Evolutionary conservation across 1,140 invertebrate species (phyloP).

Genomic region (Solen grandis): DNA sequence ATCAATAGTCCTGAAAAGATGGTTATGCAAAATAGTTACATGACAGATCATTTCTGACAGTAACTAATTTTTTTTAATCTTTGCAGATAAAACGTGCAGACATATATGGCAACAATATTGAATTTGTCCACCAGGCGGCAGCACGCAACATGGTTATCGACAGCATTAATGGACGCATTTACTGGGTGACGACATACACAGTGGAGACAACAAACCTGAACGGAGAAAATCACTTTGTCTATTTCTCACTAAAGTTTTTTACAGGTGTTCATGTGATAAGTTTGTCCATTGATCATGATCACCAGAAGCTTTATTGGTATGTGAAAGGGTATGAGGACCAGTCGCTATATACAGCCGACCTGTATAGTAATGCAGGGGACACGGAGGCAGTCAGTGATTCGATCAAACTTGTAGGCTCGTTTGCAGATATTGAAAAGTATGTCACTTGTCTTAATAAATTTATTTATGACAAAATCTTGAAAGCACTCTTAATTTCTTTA

Average conservation of each 20-base stretch:
- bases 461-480: no score
- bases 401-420: slow-evolving; percentile 50
- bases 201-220: slow-evolving; percentile 90
- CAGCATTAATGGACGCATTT: slow-evolving; percentile 89
- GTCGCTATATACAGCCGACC: slow-evolving; percentile 63
- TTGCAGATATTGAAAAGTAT: slow-evolving; percentile 68
- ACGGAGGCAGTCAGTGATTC: slow-evolving; percentile 30
- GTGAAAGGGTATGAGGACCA: slow-evolving; percentile 63
- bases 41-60: no score
- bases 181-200: slow-evolving; percentile 92
- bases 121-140: slow-evolving; percentile 89
- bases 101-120: slow-evolving; percentile 86
- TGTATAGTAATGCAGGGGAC: slow-evolving; percentile 45
- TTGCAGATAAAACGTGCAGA: slow-evolving; percentile 86
- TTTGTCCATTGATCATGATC: slow-evolving; percentile 86
- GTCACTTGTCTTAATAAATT: slow-evolving; percentile 9
- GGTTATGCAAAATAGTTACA: no score
- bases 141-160: slow-evolving; percentile 92
- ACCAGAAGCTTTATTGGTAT: slow-evolving; percentile 69
- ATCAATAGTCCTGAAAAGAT: no score
- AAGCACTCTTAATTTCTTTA: no score
- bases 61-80: no score
- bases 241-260: slow-evolving; percentile 87
- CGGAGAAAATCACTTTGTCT: slow-evolving; percentile 87
- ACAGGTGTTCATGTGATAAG: slow-evolving; percentile 88